These are phyloP conservation scores for Cathartes aura DNA, from an alignment of 2,113 vertebrate species.

Conservation along the genomic window DNA sequence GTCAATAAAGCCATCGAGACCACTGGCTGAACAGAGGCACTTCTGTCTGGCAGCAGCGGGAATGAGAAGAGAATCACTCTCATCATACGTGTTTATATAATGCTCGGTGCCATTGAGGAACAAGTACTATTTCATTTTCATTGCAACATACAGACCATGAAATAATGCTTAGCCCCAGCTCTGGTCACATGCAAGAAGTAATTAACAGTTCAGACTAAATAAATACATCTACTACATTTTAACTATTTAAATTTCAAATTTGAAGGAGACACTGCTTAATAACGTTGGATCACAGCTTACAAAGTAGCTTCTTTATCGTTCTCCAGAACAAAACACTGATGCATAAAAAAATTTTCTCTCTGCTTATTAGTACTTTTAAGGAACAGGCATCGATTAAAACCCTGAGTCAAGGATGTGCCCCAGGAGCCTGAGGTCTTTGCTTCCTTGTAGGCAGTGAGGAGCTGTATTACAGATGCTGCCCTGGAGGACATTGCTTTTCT, in stretches of 20 bases:
- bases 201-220: background rate
- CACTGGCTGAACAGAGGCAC: background rate
- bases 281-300: background rate
- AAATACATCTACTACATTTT: background rate
- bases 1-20: background rate
- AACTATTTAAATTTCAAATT: background rate
- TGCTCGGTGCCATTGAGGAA: background rate
- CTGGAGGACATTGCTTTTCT: background rate
- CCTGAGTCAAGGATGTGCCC: background rate
- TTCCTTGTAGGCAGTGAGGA: background rate
- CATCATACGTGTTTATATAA: background rate
- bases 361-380: background rate
- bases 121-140: background rate
- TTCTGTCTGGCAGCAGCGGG: background rate
- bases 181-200: background rate
- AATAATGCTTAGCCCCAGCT: background rate
- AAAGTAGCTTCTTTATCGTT: background rate
- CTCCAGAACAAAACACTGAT: background rate
- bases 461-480: background rate
- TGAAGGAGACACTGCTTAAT: background rate
- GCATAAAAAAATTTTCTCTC: background rate
- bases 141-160: background rate
- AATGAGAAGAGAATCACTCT: background rate
- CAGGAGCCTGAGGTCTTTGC: background rate
- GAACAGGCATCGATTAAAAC: background rate